These are phyloP conservation scores for Apocheima hispidaria DNA, from an alignment of 2,888 invertebrate species.

Conservation along the genomic window DNA sequence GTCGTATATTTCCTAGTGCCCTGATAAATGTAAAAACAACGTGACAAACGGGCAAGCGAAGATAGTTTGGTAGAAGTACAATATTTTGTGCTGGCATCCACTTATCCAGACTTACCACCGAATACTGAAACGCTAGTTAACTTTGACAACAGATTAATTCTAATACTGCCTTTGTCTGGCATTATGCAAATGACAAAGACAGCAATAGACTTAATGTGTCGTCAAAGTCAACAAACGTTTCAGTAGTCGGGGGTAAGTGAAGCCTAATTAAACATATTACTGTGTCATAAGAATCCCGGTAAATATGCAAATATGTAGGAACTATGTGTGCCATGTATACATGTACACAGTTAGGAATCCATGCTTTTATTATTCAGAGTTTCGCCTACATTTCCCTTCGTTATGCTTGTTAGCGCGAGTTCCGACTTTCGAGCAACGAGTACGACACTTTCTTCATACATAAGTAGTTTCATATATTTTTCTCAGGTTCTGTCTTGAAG, in stretches of 20 bases:
- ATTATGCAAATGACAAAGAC: too few species aligned
- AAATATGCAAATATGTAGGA: conserved; percentile 19
- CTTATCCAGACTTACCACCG: background rate
- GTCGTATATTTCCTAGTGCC: conserved; percentile 48
- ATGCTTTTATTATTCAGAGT: conserved; percentile 35
- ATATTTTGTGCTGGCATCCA: too few species aligned
- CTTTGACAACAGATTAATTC: too few species aligned
- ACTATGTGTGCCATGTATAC: conserved; percentile 15
- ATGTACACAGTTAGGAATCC: conserved; percentile 18
- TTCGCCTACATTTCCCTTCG: conserved; percentile 26
- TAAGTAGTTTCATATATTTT: background rate
- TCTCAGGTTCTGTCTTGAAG: background rate
- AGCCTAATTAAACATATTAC: too few species aligned
- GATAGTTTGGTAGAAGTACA: conserved; percentile 3
- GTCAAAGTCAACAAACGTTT: too few species aligned
- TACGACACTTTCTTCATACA: too few species aligned
- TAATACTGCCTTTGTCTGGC: too few species aligned
- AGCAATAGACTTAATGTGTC: too few species aligned
- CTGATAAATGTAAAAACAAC: conserved; percentile 56
- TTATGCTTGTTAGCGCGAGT: conserved; percentile 25
- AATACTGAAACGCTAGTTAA: too few species aligned
- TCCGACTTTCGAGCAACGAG: conserved; percentile 5
- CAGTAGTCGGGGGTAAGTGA: too few species aligned
- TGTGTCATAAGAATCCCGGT: too few species aligned
- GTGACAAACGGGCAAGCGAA: conserved; percentile 48